These are phyloP conservation scores for Drosophila oshimai DNA, from an alignment of 1,140 invertebrate species.

Conservation along the genomic window DNA sequence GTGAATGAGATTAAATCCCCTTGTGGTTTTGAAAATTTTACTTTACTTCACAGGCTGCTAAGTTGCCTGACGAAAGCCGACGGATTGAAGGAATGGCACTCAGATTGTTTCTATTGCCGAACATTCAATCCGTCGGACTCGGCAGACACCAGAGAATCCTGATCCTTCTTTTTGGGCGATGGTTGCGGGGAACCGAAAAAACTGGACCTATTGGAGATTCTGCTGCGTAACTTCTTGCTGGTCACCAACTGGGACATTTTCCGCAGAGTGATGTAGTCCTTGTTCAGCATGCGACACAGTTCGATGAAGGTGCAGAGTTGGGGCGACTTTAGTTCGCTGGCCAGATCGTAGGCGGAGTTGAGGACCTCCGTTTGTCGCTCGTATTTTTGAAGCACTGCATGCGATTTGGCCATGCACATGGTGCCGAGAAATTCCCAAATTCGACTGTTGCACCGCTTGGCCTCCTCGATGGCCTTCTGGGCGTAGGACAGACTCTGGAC, in stretches of 20 bases:
- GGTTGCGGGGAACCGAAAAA: background rate
- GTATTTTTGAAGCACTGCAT: slow-evolving; percentile 65
- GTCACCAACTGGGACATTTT: slow-evolving; percentile 51
- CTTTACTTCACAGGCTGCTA: background rate
- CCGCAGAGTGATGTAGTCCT: slow-evolving; percentile 59
- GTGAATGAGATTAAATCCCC: no score
- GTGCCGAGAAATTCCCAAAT: slow-evolving; percentile 66
- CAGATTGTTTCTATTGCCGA: background rate
- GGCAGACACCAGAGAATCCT: background rate
- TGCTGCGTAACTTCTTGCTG: slow-evolving; percentile 32
- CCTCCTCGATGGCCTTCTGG: slow-evolving; percentile 46
- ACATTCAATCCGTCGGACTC: slow-evolving; percentile 3
- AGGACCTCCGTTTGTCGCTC: slow-evolving; percentile 58
- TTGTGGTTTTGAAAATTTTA: background rate
- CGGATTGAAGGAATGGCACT: slow-evolving; percentile 4
- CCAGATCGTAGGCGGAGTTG: slow-evolving; percentile 50
- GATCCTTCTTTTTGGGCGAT: background rate
- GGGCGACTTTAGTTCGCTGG: slow-evolving; percentile 44
- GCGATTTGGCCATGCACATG: slow-evolving; percentile 65
- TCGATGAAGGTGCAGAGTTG: slow-evolving; percentile 62
- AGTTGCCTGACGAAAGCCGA: background rate
- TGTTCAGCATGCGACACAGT: slow-evolving; percentile 66
- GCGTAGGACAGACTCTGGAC: slow-evolving; percentile 48
- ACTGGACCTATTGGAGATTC: slow-evolving; percentile 28
- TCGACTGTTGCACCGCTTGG: slow-evolving; percentile 46